phyloP scores from a whole-genome alignment of 2,888 invertebrate genomes.

The Hartigia nigra region DNA sequence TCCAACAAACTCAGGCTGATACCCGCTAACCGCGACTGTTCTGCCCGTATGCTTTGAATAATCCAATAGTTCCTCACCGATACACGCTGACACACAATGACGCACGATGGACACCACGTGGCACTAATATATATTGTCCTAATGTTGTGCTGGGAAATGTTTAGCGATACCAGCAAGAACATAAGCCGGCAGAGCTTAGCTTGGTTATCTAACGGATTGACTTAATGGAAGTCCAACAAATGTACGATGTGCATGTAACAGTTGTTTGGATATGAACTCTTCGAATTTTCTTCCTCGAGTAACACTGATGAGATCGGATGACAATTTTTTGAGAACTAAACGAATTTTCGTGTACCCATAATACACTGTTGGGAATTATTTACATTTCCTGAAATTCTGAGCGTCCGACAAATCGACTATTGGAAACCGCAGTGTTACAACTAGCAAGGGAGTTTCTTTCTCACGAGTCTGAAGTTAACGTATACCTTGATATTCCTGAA shows the following conservation, averaged over 20 bases:
- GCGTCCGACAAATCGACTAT: background rate
- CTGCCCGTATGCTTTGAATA: constrained; percentile 53
- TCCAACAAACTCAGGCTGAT: constrained; percentile 63
- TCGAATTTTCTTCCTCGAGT: background rate
- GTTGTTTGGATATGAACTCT: background rate
- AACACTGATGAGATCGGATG: background rate
- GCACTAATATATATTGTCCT: background rate
- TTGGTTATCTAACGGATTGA: constrained; percentile 35
- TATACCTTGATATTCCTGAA: background rate
- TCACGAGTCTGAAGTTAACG: background rate
- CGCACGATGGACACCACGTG: constrained; percentile 25
- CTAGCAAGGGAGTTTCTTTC: background rate
- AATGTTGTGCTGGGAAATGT: background rate
- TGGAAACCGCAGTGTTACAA: background rate
- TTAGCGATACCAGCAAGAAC: constrained; percentile 5
- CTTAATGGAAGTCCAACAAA: constrained; percentile 42
- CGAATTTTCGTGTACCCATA: background rate
- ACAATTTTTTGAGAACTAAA: background rate
- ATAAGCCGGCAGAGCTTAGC: constrained; percentile 12
- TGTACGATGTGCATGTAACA: constrained; percentile 24
- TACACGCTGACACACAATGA: constrained; percentile 15
- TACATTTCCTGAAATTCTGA: background rate
- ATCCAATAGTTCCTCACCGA: constrained; percentile 60
- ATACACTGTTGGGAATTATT: background rate
- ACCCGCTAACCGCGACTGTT: constrained; percentile 59